These are phyloP conservation scores for Ptychochromis oligacanthus DNA, from an alignment of 2,113 vertebrate species.

Conservation along the genomic window DNA sequence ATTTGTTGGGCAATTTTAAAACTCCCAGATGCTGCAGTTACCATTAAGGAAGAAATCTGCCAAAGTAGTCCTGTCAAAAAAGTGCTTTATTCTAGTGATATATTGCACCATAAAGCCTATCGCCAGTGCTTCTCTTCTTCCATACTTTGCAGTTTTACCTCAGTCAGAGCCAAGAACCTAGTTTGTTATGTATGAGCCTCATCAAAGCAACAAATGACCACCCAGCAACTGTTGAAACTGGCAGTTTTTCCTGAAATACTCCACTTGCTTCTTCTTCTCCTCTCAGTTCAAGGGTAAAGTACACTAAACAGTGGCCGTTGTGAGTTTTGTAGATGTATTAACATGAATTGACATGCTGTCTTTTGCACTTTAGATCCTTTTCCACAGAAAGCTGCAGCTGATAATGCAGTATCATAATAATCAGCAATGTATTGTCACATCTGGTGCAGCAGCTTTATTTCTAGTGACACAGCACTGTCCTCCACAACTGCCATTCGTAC, in stretches of 20 bases:
- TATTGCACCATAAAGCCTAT: slow-evolving; percentile 39
- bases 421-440: background rate
- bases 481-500: background rate
- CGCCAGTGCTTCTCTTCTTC: slow-evolving; percentile 1
- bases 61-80: slow-evolving; percentile 38
- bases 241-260: background rate
- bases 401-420: background rate
- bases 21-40: slow-evolving; percentile 32
- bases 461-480: background rate
- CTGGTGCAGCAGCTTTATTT: background rate
- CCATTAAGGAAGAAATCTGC: slow-evolving; percentile 36
- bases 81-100: slow-evolving; percentile 12
- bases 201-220: background rate
- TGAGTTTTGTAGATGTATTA: background rate
- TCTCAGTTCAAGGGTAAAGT: background rate
- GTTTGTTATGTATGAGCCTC: background rate
- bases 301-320: background rate
- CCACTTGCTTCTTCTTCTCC: background rate
- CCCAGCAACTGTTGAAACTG: background rate
- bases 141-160: slow-evolving; percentile 2
- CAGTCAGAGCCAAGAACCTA: background rate
- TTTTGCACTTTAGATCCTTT: background rate
- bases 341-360: background rate
- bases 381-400: background rate
- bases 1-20: slow-evolving; percentile 40